Conservation (phyloP, 1,140 invertebrate species). For the Drosophila baimaii region DNA sequence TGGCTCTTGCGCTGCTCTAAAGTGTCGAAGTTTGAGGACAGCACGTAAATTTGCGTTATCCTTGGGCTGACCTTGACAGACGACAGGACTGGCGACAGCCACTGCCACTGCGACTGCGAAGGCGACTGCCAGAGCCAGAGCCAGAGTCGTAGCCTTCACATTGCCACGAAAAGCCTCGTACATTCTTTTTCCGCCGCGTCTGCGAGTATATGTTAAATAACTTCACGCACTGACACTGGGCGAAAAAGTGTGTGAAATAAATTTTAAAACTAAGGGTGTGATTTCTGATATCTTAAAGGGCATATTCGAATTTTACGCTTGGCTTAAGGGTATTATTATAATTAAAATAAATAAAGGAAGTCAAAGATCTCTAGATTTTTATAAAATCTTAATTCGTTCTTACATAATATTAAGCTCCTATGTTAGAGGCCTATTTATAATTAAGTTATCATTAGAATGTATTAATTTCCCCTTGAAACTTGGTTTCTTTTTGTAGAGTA, state of each 20-base stretch:
- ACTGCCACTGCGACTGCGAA: conserved; percentile 25
- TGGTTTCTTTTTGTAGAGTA: background rate
- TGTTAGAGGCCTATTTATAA: too few relatives aligned
- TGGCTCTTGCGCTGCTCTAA: conserved; percentile 37
- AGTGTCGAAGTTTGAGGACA: conserved; percentile 65
- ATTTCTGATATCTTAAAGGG: background rate
- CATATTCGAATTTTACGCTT: background rate
- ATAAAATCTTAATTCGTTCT: too few relatives aligned
- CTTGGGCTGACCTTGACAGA: conserved; percentile 73
- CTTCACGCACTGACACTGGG: conserved; percentile 66
- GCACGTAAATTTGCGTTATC: conserved; percentile 78
- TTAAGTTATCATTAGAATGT: background rate
- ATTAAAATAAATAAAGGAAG: background rate
- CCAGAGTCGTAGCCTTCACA: conserved; percentile 42
- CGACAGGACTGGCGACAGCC: conserved; percentile 33
- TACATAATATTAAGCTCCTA: too few relatives aligned
- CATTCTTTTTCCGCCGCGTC: conserved; percentile 46
- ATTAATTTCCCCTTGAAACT: background rate
- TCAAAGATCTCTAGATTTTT: background rate
- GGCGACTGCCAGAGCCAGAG: conserved; percentile 1
- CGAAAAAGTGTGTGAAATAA: background rate
- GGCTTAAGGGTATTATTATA: too few relatives aligned
- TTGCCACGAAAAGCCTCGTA: conserved; percentile 46
- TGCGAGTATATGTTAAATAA: conserved; percentile 68
- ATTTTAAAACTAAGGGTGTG: background rate